Base-by-base conservation (phyloP, 2,113 vertebrate species). In the Esox niger region DNA sequence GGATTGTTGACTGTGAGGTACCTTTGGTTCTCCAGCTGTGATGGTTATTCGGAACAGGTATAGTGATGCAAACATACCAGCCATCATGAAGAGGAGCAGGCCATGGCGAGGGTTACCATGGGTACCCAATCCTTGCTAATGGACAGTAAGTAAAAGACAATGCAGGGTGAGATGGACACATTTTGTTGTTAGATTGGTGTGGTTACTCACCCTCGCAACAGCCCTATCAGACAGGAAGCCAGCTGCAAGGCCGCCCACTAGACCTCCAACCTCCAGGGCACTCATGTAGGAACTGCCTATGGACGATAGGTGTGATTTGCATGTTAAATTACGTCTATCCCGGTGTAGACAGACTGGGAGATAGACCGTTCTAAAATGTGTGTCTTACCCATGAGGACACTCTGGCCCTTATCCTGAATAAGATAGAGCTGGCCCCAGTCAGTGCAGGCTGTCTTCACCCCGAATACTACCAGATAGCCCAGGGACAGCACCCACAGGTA, bases 371-470 rank as follows among this genome's bases (percentile, higher is more conserved):
- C 6, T 17, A 20, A 47, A n/a, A 21, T 10, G 56, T 47, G 21
- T 25, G 30, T 11, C 56, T 74, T 86, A 98, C 96, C 96, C 85
- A 98, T 95, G 2, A 98, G 92, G 63, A 86, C 71, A 0, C 95
- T 95, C 59, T 99, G 96, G 75, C 94, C 95, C 81, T 95, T 96
- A 79, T 98, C 96, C 83, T 99, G 97, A 84, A 99, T 98, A 27
- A 99, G 94, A 80, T 96, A 98, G 57, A 99, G 94, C 86, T 98
- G 96, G 17, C 96, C 97, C 97, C 97, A 99, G 64, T 99, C 97
- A 0, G 97, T 96, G 56, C 94, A 96, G 68, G 95, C 97, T 0
- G 95, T 98, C 90, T 99, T 99, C 68, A 97, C 96, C 25, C 96
- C 96, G 57, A 99, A 99, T 70, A 99, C 96, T 0, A 98, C 95